A percentile compares a stretch with the other conserved stretches of the same genome.
phyloP scores from a whole-genome alignment of 2,888 invertebrate genomes.

The Tuta absoluta region DNA sequence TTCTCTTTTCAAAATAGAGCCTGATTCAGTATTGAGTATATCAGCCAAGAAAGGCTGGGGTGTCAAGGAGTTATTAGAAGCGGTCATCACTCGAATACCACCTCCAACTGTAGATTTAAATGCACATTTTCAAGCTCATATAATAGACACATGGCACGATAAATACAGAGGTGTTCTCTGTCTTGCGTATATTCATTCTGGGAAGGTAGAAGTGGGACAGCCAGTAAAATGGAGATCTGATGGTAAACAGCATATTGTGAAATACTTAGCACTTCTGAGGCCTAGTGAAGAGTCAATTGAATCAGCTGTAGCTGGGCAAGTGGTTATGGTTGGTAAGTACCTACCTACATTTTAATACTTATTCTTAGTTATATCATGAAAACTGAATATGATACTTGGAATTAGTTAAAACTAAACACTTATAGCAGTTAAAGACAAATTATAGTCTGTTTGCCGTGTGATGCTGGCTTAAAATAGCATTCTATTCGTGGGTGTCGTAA shows the following conservation, averaged over 20 bases:
- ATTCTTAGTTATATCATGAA: too few relatives aligned
- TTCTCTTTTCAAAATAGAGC: conserved; percentile 90
- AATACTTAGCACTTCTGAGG: conserved; percentile 88
- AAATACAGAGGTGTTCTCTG: conserved; percentile 91
- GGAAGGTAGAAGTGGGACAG: conserved; percentile 87
- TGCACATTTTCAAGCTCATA: conserved; percentile 87
- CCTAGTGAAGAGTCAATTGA: conserved; percentile 86
- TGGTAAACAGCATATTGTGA: conserved; percentile 89
- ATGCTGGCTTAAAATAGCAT: too few relatives aligned
- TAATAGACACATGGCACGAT: conserved; percentile 98
- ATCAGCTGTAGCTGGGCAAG: conserved; percentile 93
- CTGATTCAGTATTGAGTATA: conserved; percentile 87
- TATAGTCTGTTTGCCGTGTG: too few relatives aligned
- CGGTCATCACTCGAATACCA: conserved; percentile 90
- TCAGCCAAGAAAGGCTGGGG: conserved; percentile 97
- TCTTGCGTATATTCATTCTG: conserved; percentile 89
- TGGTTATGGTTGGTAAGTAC: conserved; percentile 88
- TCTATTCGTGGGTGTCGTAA: too few relatives aligned
- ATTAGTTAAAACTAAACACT: too few relatives aligned
- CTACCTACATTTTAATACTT: neutral
- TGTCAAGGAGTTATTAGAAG: conserved; percentile 87
- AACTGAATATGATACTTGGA: too few relatives aligned
- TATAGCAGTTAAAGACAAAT: too few relatives aligned
- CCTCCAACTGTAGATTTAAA: conserved; percentile 83
- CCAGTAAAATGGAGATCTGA: conserved; percentile 87